Evolutionary conservation across 2,113 vertebrate species (phyloP).

Genomic region (Panurus biarmicus): DNA sequence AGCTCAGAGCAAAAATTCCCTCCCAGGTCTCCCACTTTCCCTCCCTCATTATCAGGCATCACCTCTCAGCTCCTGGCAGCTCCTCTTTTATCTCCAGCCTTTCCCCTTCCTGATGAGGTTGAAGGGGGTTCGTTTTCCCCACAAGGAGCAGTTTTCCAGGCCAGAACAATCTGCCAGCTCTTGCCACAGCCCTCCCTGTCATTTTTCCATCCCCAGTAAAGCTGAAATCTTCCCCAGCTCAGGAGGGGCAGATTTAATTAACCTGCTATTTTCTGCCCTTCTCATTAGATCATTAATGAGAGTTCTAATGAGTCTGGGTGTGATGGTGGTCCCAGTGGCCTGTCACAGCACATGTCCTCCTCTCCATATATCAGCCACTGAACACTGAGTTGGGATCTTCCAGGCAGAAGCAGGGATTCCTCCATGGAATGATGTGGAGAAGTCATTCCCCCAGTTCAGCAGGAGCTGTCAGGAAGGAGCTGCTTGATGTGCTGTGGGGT

Average conservation of each 20-base stretch:
- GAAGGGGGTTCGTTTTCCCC: not conserved
- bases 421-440: not conserved
- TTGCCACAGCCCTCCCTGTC: not conserved
- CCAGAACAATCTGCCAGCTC: not conserved
- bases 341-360: not conserved
- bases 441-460: not conserved
- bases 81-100: slow-evolving; percentile 4
- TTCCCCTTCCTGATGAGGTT: not conserved
- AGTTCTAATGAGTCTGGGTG: not conserved
- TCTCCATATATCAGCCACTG: not conserved
- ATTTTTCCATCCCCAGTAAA: not conserved
- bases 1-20: not conserved
- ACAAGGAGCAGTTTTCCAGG: not conserved
- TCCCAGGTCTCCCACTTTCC: not conserved
- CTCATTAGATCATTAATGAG: not conserved
- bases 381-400: not conserved
- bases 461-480: not conserved
- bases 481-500: not conserved
- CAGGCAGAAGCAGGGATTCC: not conserved
- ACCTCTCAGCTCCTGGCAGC: slow-evolving; percentile 30
- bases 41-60: slow-evolving; percentile 27
- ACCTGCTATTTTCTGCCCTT: not conserved
- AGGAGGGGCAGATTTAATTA: slow-evolving; percentile 24
- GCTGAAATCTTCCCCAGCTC: not conserved
- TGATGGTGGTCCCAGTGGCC: not conserved